Percentiles rank a stretch among this genome's conserved stretches.
phyloP scores from a whole-genome alignment of 2,888 invertebrate genomes.

The Watsonalla binaria region DNA sequence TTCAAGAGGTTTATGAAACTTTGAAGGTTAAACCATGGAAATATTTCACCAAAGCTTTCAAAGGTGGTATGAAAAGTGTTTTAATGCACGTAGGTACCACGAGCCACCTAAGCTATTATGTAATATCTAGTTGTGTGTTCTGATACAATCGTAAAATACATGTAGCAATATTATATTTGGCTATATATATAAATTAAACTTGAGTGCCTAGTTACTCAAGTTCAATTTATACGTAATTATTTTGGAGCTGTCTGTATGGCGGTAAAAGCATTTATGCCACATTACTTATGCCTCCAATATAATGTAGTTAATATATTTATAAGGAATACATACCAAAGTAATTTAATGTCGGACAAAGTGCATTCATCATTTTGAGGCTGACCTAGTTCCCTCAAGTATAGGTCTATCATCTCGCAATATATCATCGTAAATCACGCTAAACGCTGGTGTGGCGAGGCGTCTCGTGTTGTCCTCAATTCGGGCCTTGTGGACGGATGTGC shows the following conservation, averaged over 20 bases:
- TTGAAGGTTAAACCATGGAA: background rate
- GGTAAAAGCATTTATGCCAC: too few species aligned
- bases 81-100: background rate
- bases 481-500: slow-evolving; percentile 28
- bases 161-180: too few species aligned
- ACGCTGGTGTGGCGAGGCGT: slow-evolving; percentile 34
- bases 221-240: too few species aligned
- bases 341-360: slow-evolving; percentile 9
- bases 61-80: background rate
- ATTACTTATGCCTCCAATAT: background rate
- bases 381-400: slow-evolving; percentile 24
- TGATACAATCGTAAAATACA: too few species aligned
- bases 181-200: too few species aligned
- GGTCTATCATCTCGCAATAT: slow-evolving; percentile 48
- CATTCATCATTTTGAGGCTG: slow-evolving; percentile 35
- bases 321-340: background rate
- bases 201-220: too few species aligned
- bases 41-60: background rate
- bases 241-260: too few species aligned
- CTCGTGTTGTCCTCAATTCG: slow-evolving; percentile 38
- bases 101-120: too few species aligned
- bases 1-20: background rate
- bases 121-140: too few species aligned
- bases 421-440: slow-evolving; percentile 64
- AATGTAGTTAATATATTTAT: background rate